Percentiles rank a stretch among this genome's conserved stretches.
Conservation (phyloP, 2,888 invertebrate species). For the Asteroscopus sphinx region DNA sequence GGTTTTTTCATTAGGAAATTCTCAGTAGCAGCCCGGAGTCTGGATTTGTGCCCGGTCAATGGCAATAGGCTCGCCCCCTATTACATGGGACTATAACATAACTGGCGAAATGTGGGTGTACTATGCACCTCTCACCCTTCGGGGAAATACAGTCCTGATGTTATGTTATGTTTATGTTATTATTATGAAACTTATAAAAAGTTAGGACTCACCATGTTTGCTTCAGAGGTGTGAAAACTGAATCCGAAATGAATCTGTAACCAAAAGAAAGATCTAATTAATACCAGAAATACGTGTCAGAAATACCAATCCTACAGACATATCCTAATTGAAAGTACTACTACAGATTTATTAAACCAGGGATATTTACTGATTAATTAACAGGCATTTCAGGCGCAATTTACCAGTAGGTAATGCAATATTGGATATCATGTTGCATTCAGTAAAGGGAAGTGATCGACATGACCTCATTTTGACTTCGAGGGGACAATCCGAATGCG, state of each 20-base stretch:
- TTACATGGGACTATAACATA: too few species aligned
- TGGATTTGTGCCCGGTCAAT: too few species aligned
- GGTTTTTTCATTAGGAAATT: too few species aligned
- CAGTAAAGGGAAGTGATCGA: constrained; percentile 67
- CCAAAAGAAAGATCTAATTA: constrained; percentile 40
- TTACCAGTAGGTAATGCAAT: constrained; percentile 64
- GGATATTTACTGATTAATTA: constrained; percentile 34
- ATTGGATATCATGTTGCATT: constrained; percentile 64
- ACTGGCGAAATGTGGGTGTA: too few species aligned
- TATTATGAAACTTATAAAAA: constrained; percentile 1
- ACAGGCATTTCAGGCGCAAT: constrained; percentile 42
- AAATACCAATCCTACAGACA: constrained; percentile 7
- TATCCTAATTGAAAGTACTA: constrained; percentile 9
- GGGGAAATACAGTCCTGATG: too few species aligned
- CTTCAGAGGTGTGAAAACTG: constrained; percentile 35
- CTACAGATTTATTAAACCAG: constrained; percentile 13
- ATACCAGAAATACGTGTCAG: constrained; percentile 16
- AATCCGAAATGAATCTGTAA: constrained; percentile 58
- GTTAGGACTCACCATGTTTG: constrained; percentile 60
- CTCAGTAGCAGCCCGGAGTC: too few species aligned
- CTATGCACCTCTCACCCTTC: too few species aligned
- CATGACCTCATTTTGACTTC: constrained; percentile 73
- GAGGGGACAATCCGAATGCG: constrained; percentile 25
- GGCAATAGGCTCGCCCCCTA: too few species aligned
- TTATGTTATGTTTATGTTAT: too few species aligned